A percentile compares a stretch with the other conserved stretches of the same genome.
phyloP scores from a whole-genome alignment of 2,113 vertebrate species.

The Heterocephalus glaber region DNA sequence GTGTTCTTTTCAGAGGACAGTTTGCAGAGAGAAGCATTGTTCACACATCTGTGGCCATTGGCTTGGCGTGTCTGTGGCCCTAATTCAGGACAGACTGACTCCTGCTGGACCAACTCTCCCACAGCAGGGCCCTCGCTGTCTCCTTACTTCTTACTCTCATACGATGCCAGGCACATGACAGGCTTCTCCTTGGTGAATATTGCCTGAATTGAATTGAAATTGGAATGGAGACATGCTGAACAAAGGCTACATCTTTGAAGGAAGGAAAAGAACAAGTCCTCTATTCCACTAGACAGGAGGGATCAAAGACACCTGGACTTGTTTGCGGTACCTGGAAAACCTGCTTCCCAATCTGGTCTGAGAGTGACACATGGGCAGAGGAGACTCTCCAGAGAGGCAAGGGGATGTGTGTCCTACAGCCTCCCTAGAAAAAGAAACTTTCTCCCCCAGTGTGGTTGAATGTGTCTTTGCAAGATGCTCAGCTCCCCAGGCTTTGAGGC shows the following conservation, averaged over 20 bases:
- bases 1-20: neutral
- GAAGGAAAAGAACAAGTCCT: neutral
- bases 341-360: neutral
- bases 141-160: rapidly evolving
- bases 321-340: neutral
- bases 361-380: neutral
- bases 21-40: neutral
- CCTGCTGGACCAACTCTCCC: neutral
- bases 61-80: neutral
- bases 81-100: neutral
- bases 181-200: neutral
- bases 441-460: rapidly evolving
- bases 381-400: neutral
- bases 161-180: neutral
- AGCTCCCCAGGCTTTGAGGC: neutral
- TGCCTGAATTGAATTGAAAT: neutral
- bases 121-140: rapidly evolving
- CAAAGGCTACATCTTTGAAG: neutral
- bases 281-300: neutral
- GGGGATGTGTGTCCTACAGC: neutral
- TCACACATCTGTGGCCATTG: neutral
- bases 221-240: neutral
- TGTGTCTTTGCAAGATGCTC: neutral
- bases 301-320: neutral
- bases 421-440: neutral